Base-by-base conservation (phyloP, 2,888 invertebrate species). In the Luperina nickerlii region DNA sequence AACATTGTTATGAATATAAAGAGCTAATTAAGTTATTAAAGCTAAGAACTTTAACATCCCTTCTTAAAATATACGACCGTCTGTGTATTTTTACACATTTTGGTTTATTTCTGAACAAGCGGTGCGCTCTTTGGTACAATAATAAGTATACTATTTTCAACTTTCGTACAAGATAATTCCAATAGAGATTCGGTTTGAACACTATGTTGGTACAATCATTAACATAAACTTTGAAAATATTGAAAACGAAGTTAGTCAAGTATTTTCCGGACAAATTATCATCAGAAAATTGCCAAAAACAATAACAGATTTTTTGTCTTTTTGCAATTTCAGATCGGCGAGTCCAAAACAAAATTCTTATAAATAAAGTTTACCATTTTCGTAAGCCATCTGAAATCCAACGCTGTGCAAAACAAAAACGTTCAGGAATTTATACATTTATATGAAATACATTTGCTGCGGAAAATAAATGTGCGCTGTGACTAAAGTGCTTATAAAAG, bases 311-410 rank as follows among this genome's bases (percentile, higher is more conserved):
- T 66, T 2, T 38, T 63, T 9, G 13, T 63, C 24, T n/a, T 48
- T 54, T 65, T 79, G 60, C 11, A 15, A 32, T 63, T 77, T 65
- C 18, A 65, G 63, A 38, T 69, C 18, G 24, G 8, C 0, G 24
- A 66, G 54, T 69, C 45, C 72, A 75, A 76, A 83, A 76, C 45
- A 68, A 88, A 78, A 54, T 51, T 80, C 70, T 80, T 84, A 88
- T 76, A 83, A 89, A 84, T 69, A 76, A 81, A 89, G 93, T 92
- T 96, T 96, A 96, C 96, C 96, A 89, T 92, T 92, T 95, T 94
- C 94, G 87, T 80, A 91, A 94, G 96, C 95, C 94, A 96, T 95
- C 96, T 97, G 95, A 95, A 95, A 96, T 97, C 96, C 96, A 93
- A 95, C 92, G 96, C 93, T 92, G 93, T 91, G 96, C 96, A 93